Conservation (phyloP, 2,797 vertebrate genomes). For the Pantherophis alleghaniensis region DNA sequence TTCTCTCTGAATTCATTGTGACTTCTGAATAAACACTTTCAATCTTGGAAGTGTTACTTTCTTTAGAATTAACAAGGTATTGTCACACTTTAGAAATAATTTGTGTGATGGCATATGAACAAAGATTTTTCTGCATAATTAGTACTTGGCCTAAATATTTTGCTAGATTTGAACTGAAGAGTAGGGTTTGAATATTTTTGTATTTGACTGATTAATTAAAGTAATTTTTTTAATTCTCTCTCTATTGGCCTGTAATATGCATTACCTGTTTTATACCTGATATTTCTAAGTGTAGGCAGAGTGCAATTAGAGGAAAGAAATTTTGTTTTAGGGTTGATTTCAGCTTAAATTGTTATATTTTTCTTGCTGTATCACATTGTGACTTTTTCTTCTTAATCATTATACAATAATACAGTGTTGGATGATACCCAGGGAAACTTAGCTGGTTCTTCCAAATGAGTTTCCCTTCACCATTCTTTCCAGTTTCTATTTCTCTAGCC, state of each 20-base stretch:
- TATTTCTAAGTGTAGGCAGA: neutral
- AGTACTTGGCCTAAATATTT: neutral
- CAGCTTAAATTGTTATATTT: neutral
- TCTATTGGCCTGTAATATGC: neutral
- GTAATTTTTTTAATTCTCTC: neutral
- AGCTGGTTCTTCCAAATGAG: neutral
- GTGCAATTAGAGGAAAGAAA: neutral
- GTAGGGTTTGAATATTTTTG: neutral
- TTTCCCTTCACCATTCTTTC: neutral
- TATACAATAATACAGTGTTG: neutral
- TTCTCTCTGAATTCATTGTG: neutral
- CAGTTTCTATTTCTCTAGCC: neutral
- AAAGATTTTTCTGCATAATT: neutral
- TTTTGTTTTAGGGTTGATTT: neutral
- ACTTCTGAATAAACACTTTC: neutral
- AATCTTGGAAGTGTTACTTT: neutral
- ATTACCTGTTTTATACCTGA: neutral
- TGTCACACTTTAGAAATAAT: neutral
- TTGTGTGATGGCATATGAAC: neutral
- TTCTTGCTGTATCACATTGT: neutral
- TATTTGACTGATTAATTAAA: neutral
- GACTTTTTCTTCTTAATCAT: neutral
- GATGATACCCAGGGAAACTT: constrained; percentile 15
- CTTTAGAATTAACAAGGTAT: neutral
- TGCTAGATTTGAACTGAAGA: neutral